phyloP scores from a whole-genome alignment of 2,113 vertebrate species.

The Pituophis catenifer region DNA sequence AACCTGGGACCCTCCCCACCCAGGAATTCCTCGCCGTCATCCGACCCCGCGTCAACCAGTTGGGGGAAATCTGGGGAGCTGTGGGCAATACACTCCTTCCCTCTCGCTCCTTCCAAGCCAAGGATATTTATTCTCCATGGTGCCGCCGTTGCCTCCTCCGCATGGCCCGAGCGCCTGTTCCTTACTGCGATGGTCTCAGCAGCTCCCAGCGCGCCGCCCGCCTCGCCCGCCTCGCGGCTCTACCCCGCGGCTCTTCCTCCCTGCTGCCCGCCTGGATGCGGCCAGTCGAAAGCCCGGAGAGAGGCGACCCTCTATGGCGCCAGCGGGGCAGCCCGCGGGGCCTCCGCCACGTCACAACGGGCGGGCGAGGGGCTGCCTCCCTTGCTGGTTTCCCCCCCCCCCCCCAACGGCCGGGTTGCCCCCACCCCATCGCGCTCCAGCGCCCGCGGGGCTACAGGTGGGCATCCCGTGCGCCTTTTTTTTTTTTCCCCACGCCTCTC shows the following conservation, averaged over 20 bases:
- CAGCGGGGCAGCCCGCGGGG: too few relatives aligned
- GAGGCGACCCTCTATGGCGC: background rate
- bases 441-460: background rate
- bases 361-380: background rate
- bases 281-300: background rate
- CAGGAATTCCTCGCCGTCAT: background rate
- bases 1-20: background rate
- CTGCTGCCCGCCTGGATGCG: background rate
- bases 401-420: background rate
- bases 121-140: constrained; percentile 73
- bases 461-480: too few relatives aligned
- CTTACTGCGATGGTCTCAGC: background rate
- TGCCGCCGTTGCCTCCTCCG: fast-evolving
- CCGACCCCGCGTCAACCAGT: background rate
- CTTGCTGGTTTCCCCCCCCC: too few relatives aligned
- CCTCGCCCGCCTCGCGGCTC: fast-evolving
- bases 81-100: background rate
- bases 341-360: constrained; percentile 7
- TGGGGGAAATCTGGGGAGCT: background rate
- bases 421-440: too few relatives aligned
- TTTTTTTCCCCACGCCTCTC: too few relatives aligned
- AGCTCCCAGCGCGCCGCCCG: background rate
- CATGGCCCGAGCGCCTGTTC: background rate
- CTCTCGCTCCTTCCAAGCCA: background rate
- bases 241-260: fast-evolving